A percentile compares a stretch with the other conserved stretches of the same genome.
Conservation (phyloP, 1,140 invertebrate genomes). For the Steinernema feltiae region DNA sequence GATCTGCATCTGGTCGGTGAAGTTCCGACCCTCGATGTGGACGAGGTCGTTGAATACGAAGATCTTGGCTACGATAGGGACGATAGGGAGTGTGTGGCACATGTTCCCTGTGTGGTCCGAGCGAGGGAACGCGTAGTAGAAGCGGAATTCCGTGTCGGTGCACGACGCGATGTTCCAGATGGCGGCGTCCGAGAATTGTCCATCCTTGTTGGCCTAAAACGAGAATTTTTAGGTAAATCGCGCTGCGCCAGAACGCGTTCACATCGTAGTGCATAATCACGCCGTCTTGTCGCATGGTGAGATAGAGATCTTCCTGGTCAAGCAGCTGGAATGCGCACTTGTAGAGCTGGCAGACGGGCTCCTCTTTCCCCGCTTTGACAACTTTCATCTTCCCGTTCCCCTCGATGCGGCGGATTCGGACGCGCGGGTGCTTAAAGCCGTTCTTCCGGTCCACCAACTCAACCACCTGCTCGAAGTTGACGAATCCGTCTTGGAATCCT, state of each 20-base stretch:
- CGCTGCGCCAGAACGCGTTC: neutral
- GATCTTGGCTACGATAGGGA: neutral
- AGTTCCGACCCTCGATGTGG: neutral
- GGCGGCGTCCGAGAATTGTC: neutral
- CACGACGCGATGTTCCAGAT: neutral
- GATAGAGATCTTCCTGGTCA: neutral
- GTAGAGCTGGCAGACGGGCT: neutral
- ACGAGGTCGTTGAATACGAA: neutral
- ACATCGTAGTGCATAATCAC: neutral
- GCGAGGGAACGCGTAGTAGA: neutral
- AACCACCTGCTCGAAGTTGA: neutral
- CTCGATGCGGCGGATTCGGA: neutral
- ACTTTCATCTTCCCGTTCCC: neutral
- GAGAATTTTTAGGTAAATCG: neutral
- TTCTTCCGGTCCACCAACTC: neutral
- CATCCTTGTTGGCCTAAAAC: neutral
- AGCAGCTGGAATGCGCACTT: neutral
- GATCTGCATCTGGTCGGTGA: neutral
- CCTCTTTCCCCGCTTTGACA: neutral
- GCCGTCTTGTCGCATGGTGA: neutral
- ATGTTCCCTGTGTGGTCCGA: neutral
- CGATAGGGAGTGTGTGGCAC: neutral
- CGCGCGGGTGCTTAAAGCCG: neutral
- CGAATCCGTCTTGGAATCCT: neutral
- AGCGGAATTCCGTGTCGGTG: neutral